These are phyloP conservation scores for Cheirogaleus medius DNA, from an alignment of 2,113 vertebrate genomes.

Conservation along the genomic window DNA sequence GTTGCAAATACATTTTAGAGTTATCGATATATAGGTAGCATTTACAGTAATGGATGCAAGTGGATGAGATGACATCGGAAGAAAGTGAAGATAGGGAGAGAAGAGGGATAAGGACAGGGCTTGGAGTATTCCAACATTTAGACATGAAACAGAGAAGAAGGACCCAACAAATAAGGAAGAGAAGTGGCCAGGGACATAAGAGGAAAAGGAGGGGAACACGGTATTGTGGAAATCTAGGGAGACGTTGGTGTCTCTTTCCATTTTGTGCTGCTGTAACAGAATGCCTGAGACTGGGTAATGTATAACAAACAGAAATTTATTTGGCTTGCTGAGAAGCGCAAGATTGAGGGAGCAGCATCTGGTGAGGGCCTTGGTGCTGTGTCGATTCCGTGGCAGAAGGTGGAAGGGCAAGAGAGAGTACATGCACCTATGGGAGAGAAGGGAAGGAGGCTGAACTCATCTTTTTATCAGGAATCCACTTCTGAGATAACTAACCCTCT, in stretches of 20 bases:
- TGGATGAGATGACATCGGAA: not conserved
- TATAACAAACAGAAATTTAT: too few species aligned
- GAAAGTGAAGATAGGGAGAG: not conserved
- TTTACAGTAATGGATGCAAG: not conserved
- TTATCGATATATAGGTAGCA: not conserved
- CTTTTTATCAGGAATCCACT: not conserved
- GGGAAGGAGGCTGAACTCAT: not conserved
- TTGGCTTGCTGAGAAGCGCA: not conserved
- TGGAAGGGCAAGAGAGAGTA: not conserved
- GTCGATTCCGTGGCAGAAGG: not conserved
- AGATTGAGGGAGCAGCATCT: not conserved
- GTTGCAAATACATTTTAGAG: not conserved
- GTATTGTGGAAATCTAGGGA: not conserved
- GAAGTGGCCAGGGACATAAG: not conserved
- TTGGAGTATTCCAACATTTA: not conserved
- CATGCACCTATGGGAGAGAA: not conserved
- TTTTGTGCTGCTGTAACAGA: not conserved
- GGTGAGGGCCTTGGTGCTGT: not conserved
- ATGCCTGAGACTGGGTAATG: not conserved
- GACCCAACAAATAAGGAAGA: not conserved
- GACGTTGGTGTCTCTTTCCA: not conserved
- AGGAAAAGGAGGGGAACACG: too few species aligned
- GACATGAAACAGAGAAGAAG: not conserved
- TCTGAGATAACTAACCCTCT: not conserved
- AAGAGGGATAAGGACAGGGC: not conserved